Evolutionary conservation across 1,140 invertebrate species (phyloP).

Genomic region (Chrysomallon squamiferum): DNA sequence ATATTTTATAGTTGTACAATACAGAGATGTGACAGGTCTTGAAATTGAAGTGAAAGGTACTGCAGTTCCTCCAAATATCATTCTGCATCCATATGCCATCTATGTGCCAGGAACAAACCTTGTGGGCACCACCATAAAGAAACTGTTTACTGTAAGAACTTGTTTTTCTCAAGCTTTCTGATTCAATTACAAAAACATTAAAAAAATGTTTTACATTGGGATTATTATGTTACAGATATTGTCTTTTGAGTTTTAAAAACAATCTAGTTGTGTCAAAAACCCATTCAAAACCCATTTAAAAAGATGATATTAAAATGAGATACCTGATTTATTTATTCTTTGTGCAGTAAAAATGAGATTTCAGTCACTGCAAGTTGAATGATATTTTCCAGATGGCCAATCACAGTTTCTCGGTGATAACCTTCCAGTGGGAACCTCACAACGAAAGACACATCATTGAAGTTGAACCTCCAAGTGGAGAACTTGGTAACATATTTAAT

Average conservation of each 20-base stretch:
- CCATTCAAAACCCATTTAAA: no score
- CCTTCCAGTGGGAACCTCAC: constrained; percentile 59
- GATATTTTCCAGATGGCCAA: constrained; percentile 56
- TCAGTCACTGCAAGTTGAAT: no score
- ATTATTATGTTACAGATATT: no score
- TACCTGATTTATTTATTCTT: no score
- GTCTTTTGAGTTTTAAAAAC: no score
- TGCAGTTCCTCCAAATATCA: constrained; percentile 56
- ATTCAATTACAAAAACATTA: no score
- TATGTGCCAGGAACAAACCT: constrained; percentile 50
- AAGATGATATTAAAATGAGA: no score
- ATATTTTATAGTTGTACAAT: constrained; percentile 29
- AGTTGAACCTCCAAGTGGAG: constrained; percentile 62
- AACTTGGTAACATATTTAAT: constrained; percentile 51
- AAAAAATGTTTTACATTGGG: no score
- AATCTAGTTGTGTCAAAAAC: no score
- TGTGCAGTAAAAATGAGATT: no score
- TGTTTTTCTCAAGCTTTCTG: no score
- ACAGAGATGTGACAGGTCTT: constrained; percentile 51
- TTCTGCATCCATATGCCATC: constrained; percentile 60
- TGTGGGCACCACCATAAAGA: constrained; percentile 55
- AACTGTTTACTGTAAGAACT: constrained; percentile 53
- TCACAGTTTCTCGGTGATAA: constrained; percentile 57
- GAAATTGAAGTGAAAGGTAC: constrained; percentile 60
- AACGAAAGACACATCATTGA: constrained; percentile 51